Evolutionary conservation across 2,797 vertebrate genomes (phyloP).

Genomic region (Poeciliopsis paucimaculata): DNA sequence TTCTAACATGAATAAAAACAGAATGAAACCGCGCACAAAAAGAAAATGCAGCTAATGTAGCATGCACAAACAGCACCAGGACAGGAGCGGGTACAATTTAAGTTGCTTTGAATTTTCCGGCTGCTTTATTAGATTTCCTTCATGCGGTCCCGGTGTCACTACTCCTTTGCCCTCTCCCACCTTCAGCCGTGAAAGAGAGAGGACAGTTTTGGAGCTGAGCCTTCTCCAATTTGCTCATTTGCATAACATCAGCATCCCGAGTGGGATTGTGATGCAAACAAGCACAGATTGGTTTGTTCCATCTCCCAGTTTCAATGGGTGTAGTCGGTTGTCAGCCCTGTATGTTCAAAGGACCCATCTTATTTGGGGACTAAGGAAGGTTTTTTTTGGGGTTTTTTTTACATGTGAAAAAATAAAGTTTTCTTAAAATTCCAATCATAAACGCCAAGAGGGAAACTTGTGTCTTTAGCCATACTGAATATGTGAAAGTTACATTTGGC

Average conservation of each 20-base stretch:
- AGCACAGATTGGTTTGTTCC: conserved; percentile 73
- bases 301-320: conserved; percentile 61
- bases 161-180: conserved; percentile 65
- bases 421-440: conserved; percentile 3
- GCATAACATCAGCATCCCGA: conserved; percentile 81
- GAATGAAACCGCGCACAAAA: background rate
- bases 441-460: conserved; percentile 22
- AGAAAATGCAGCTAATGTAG: conserved; percentile 11
- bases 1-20: conserved; percentile 15
- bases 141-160: conserved; percentile 64
- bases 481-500: conserved; percentile 11
- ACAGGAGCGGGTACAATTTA: conserved; percentile 25
- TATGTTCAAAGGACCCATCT: conserved; percentile 38
- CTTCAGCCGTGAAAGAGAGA: conserved; percentile 66
- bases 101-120: conserved; percentile 52
- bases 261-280: conserved; percentile 82
- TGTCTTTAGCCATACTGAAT: background rate
- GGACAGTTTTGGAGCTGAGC: conserved; percentile 71
- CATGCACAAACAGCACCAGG: conserved; percentile 9
- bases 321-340: conserved; percentile 40
- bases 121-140: conserved; percentile 54
- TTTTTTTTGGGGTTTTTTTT: background rate
- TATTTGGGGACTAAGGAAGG: conserved; percentile 20
- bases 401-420: conserved; percentile 30
- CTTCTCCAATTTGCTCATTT: conserved; percentile 76